Evolutionary conservation across 2,797 vertebrate species (phyloP).

Genomic region (Bufotes viridis): DNA sequence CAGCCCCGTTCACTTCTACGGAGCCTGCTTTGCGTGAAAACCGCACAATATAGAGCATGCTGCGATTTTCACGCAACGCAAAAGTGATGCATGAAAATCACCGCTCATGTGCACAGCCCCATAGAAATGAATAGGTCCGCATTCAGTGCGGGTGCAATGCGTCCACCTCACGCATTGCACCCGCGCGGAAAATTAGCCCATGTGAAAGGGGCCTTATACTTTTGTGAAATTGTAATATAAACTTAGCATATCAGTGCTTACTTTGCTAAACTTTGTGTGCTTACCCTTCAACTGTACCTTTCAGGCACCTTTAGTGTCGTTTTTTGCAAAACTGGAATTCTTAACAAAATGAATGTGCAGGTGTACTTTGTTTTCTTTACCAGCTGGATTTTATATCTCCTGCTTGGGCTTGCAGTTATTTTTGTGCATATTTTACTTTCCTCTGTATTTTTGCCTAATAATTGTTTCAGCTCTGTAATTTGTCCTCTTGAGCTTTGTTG

Average conservation of each 20-base stretch:
- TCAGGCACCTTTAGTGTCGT: constrained; percentile 13
- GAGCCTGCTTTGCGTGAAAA: no score
- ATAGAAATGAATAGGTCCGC: no score
- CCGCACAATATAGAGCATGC: no score
- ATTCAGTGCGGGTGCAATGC: no score
- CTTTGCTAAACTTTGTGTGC: background rate
- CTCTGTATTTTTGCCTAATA: background rate
- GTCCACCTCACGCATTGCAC: no score
- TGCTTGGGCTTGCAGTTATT: background rate
- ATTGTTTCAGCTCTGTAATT: background rate
- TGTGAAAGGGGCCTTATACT: no score
- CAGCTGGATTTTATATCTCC: background rate
- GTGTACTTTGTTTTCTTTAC: background rate
- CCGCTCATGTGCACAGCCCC: no score
- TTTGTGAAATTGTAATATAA: constrained; percentile 12
- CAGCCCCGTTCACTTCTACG: no score
- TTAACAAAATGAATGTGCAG: constrained; percentile 20
- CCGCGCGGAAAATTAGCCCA: no score
- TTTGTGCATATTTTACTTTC: background rate
- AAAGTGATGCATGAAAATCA: no score
- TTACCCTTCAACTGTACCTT: constrained; percentile 30
- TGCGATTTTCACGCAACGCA: no score
- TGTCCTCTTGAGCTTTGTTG: background rate
- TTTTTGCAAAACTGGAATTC: background rate
- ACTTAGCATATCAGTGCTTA: constrained; percentile 15